Evolutionary conservation across 2,113 vertebrate genomes (phyloP), one percentile per base, ranked within the genome.

Genomic region (Lepisosteus osseus): DNA sequence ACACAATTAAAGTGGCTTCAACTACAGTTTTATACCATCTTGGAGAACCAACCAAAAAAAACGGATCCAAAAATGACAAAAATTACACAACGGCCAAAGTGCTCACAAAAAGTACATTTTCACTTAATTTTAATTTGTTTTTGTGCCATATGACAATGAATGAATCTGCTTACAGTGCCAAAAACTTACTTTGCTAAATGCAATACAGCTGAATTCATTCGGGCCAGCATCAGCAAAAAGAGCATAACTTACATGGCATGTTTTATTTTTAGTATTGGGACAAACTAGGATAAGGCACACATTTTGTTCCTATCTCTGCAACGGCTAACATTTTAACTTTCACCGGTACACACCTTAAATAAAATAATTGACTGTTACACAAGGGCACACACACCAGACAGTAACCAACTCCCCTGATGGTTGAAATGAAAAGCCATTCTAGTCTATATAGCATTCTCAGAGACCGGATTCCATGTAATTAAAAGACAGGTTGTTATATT

Each of bases 231-330:
- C 9, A 14, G 69, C 68, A 67, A 72, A 69, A 40, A 74, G 69
- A 45, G 76, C 63, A 79, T 81, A 67, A 61, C 67, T 67, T 47
- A 68, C 83, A 81, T 72, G 56, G 76, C 72, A 68, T 59, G 74
- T 72, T 67, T 83, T 86, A 90, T 90, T 88, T 87, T 84, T 88
- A 90, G 87, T 67, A 74, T 9, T 78, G 76, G 79, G 80, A 77
- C 79, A 85, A 82, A 78, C 83, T 55, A 11, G 56, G 14, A 44
- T 17, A 51, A 17, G 12, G 80, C 80, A 74, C 75, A 76, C 70
- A 45, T 66, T 79, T 64, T 79, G 72, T 45, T 2, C 83, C 82
- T 90, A 87, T 84, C 87, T 83, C 79, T 70, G 83, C 79, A 65
- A 71, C 72, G 29, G 29, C 29, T 29, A 29, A 29, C 29, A 29